These are phyloP conservation scores for Diabrotica virgifera DNA, from an alignment of 1,140 invertebrate species.

Conservation along the genomic window DNA sequence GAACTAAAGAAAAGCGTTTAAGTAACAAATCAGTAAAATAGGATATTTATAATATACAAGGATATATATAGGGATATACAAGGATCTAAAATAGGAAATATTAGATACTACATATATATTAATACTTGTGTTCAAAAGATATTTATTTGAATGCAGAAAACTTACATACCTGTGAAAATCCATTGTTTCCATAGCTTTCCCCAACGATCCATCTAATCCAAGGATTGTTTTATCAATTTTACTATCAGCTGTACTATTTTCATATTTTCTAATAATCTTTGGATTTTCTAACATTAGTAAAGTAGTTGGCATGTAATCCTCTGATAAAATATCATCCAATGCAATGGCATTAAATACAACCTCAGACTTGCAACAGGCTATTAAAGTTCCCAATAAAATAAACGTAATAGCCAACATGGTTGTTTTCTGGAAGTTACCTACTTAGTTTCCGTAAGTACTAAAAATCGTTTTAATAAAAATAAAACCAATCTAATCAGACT, in stretches of 20 bases:
- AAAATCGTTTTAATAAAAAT: too few species aligned
- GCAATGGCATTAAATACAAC: slow-evolving; percentile 43
- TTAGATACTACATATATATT: too few species aligned
- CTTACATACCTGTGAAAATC: slow-evolving; percentile 59
- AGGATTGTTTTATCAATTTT: background rate
- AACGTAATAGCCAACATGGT: background rate
- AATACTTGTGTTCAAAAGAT: too few species aligned
- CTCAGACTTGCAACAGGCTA: background rate
- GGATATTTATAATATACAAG: too few species aligned
- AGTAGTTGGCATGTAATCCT: slow-evolving; percentile 59
- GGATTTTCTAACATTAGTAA: slow-evolving; percentile 50
- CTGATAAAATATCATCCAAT: slow-evolving; percentile 60
- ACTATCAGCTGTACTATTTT: slow-evolving; percentile 9
- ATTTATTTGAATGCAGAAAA: too few species aligned
- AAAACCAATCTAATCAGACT: too few species aligned
- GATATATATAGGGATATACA: too few species aligned
- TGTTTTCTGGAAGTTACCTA: too few species aligned
- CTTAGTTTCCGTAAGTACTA: too few species aligned
- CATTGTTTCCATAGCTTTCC: slow-evolving; percentile 57
- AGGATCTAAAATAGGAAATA: too few species aligned
- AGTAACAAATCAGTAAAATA: too few species aligned
- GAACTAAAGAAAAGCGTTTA: too few species aligned
- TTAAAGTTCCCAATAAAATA: background rate
- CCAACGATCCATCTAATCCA: slow-evolving; percentile 53
- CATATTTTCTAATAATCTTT: slow-evolving; percentile 19